Evolutionary conservation across 2,888 invertebrate genomes (phyloP).

Genomic region (Uloborus plumipes): DNA sequence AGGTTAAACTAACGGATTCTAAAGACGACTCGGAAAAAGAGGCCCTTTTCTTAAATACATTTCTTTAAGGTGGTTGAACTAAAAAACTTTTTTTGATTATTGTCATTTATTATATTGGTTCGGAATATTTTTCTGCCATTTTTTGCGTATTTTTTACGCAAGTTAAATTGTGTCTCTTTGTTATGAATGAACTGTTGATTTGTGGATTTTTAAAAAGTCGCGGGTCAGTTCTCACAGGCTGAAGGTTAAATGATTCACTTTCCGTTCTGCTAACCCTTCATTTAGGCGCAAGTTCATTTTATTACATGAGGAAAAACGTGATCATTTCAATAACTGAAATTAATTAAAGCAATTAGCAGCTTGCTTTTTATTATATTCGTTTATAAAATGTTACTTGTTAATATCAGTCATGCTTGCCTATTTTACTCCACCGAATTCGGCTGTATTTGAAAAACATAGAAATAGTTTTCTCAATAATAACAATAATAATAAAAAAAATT

Average conservation of each 20-base stretch:
- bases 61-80: slow-evolving; percentile 64
- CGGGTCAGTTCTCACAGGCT: slow-evolving; percentile 33
- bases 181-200: slow-evolving; percentile 47
- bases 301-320: no score
- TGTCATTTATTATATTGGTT: slow-evolving; percentile 1
- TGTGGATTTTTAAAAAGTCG: slow-evolving; percentile 52
- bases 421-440: no score
- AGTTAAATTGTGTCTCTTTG: slow-evolving; percentile 47
- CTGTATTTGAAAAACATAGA: no score
- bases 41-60: slow-evolving; percentile 58
- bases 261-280: not conserved
- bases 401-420: no score
- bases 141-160: slow-evolving; percentile 20
- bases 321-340: no score
- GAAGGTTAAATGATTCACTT: slow-evolving; percentile 42
- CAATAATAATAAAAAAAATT: no score
- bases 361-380: no score
- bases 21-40: slow-evolving; percentile 20
- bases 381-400: no score
- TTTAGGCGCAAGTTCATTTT: no score
- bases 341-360: no score
- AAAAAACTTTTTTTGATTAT: slow-evolving; percentile 15
- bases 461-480: no score
- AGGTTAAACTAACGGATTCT: slow-evolving; percentile 62
- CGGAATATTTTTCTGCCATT: not conserved